Base-by-base conservation (phyloP, 2,113 vertebrate species). In the Raja brachyura region DNA sequence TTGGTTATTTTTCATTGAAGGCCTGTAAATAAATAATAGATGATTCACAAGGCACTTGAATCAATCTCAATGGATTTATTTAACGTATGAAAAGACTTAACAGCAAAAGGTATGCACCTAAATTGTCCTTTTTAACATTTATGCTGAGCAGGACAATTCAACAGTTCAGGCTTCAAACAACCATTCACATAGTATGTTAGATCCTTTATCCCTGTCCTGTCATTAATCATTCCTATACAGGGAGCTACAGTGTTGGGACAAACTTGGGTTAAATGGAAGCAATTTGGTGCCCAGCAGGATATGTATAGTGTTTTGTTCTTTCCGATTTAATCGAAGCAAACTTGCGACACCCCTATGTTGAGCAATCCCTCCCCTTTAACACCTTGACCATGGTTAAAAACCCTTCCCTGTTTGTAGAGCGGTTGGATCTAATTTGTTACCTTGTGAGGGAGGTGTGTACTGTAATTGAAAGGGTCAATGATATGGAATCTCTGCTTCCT, bases 261-360 rank as follows among this genome's bases (percentile, higher is more conserved):
- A 95, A 95, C 95, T 94, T 94, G 95, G 95, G 96, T 96, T 96
- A 96, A 96, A 97, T 95, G 96, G 96, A 96, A 97, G 95, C 96
- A 95, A 96, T 97, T 96, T 97, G 96, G 96, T 95, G 96, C 96
- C 96, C 96, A 97, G 96, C 96, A 96, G 96, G 96, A 95, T 25
- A 95, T 25, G 95, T 83, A 94, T 95, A 93, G 95, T 61, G 88
- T 96, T 95, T 95, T 48, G 0, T 95, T 96, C 96, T 96, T 96
- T n/a, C 94, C 93, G 94, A 94, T 92, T 94, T 94, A 94, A 94
- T 73, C 75, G 93, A 94, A 93, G 94, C 94, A 93, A 93, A 93
- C 93, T 95, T 94, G 75, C 79, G 94, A 94, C 94, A 94, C 94
- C 95, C 93, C 94, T 83, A 94, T 94, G 96, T 95, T 94, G 54